Conservation (phyloP, 2,888 invertebrate species). For the Platycheirus rosarum region DNA sequence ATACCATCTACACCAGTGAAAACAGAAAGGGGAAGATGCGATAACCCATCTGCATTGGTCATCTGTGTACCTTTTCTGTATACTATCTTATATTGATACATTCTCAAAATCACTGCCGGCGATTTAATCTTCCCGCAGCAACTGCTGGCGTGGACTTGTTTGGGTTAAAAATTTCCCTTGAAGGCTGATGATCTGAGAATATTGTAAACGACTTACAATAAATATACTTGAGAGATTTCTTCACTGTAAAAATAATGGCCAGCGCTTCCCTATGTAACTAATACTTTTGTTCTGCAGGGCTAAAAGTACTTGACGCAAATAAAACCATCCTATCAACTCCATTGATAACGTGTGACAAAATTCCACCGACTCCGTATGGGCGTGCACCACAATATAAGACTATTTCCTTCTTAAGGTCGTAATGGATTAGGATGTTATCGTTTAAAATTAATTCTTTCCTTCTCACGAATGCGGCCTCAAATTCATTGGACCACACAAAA, state of each 20-base stretch:
- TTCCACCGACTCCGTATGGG: constrained; percentile 19
- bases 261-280: constrained; percentile 23
- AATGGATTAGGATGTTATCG: not conserved
- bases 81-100: constrained; percentile 45
- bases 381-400: constrained; percentile 1
- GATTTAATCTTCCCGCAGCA: constrained; percentile 37
- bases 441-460: not conserved
- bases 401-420: constrained; percentile 6
- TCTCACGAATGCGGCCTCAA: constrained; percentile 1
- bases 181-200: too few relatives aligned
- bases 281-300: constrained; percentile 11
- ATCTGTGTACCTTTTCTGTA: constrained; percentile 34
- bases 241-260: constrained; percentile 21
- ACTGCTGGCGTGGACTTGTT: too few relatives aligned
- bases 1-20: constrained; percentile 9
- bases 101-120: constrained; percentile 39
- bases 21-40: not conserved
- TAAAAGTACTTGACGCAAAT: constrained; percentile 11
- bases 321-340: constrained; percentile 1
- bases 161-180: too few relatives aligned
- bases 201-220: too few relatives aligned
- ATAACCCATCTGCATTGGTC: constrained; percentile 10
- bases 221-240: too few relatives aligned
- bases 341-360: constrained; percentile 7
- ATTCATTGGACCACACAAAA: constrained; percentile 8